Base-by-base conservation (phyloP, 2,888 invertebrate species). In the Theretra japonica region DNA sequence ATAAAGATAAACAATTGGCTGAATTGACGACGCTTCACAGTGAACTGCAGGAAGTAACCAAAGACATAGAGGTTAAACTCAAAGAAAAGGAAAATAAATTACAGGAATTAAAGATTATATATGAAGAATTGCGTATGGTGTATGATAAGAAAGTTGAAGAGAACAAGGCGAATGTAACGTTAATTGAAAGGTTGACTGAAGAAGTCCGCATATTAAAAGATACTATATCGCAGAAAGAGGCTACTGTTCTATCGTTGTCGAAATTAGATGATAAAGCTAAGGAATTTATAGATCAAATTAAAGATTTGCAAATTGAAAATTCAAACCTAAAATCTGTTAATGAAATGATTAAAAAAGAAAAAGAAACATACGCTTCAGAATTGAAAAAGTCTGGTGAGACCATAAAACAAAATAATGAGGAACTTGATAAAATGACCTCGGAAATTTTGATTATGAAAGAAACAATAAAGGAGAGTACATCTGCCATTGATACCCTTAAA, bases 381-480 rank as follows among this genome's bases (percentile, higher is more conserved):
- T 79, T 95, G 75, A 77, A 91, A 79, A 89, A 85, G 70, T 92
- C 94, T 58, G 80, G 84, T 57, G 83, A 84, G 7, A 88, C 83
- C 15, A 86, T 90, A 23, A 85, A 84, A 73, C 81, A 86, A 8
- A 91, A 91, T 73, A 87, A 90, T 60, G 78, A 81, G 2, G 90
- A 89, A 70, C 76, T 95, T 33, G 88, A 90, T 53, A 84, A 82
- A 28, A 89, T 95, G 80, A 84, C 93, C 1, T 81, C 88, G 6
- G 90, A 94, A 72, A 86, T 90, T 73, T 73, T 89, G 19, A 76
- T 85, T n/a, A 78, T 94, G n/a, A 87, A 83, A 76, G 87, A 90
- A 75, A 83, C 88, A 2, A 79, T 90, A 0, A 89, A 88, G 65
- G 87, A 92, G 21, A 86, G 90, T 48, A 83, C 85, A 4, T 76